Conservation (phyloP, 1,140 invertebrate species). For the Schlechtendalia chinensis region DNA sequence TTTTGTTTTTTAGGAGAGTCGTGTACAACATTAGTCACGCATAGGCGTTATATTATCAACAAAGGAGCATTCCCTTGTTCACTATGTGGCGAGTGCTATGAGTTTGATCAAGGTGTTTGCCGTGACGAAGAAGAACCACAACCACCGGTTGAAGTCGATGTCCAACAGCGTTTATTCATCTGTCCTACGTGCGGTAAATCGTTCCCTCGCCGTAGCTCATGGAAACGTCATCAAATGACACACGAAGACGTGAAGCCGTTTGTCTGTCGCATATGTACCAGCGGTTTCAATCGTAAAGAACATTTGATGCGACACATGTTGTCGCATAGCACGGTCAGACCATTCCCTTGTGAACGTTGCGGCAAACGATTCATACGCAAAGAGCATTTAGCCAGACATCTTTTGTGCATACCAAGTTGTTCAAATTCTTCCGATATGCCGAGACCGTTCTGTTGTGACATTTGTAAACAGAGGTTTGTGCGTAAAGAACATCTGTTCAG, state of each 20-base stretch:
- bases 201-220: slow-evolving; percentile 54
- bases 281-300: slow-evolving; percentile 55
- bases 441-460: slow-evolving; percentile 55
- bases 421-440: slow-evolving; percentile 51
- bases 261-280: slow-evolving; percentile 57
- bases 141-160: slow-evolving; percentile 45
- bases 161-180: slow-evolving; percentile 51
- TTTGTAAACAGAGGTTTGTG: slow-evolving; percentile 54
- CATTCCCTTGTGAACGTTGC: slow-evolving; percentile 55
- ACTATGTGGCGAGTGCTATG: slow-evolving; percentile 54
- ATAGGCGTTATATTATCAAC: slow-evolving; percentile 54
- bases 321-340: slow-evolving; percentile 51
- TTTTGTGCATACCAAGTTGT: slow-evolving; percentile 53
- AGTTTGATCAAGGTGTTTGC: slow-evolving; percentile 53
- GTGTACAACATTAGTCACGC: slow-evolving; percentile 50
- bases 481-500: slow-evolving; percentile 53
- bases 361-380: slow-evolving; percentile 56
- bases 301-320: slow-evolving; percentile 50
- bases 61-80: slow-evolving; percentile 55
- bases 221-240: slow-evolving; percentile 54
- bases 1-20: slow-evolving; percentile 30
- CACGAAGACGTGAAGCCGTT: slow-evolving; percentile 58
- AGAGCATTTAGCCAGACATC: slow-evolving; percentile 54
- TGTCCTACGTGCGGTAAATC: slow-evolving; percentile 55
- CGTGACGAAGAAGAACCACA: slow-evolving; percentile 51